Evolutionary conservation across 2,113 vertebrate species (phyloP).

Genomic region (Xenopus laevis): DNA sequence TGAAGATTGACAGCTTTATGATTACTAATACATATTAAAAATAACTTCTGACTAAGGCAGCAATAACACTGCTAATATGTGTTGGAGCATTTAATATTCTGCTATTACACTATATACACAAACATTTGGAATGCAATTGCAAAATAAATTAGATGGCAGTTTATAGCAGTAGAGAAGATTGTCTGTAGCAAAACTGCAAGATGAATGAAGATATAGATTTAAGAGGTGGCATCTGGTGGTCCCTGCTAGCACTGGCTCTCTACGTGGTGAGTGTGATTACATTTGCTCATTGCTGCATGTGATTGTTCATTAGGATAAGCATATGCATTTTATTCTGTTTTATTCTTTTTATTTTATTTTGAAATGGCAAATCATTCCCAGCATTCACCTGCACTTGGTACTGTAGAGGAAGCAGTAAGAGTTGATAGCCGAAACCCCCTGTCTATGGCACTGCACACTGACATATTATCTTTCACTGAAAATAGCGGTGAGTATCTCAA

Average conservation of each 20-base stretch:
- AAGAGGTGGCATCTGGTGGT: slow-evolving; percentile 1
- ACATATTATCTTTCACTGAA: slow-evolving; percentile 19
- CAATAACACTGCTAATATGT: background rate
- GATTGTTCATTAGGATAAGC: background rate
- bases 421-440: background rate
- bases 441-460: background rate
- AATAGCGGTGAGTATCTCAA: slow-evolving; percentile 20
- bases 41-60: background rate
- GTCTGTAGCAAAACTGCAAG: background rate
- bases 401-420: background rate
- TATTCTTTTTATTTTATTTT: background rate
- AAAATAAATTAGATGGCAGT: background rate
- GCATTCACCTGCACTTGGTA: slow-evolving; percentile 23
- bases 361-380: background rate
- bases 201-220: slow-evolving; percentile 7
- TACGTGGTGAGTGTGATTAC: slow-evolving; percentile 14
- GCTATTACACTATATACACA: background rate
- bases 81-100: background rate
- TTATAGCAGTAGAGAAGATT: background rate
- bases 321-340: background rate
- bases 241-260: slow-evolving; percentile 20
- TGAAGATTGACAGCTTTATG: background rate
- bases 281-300: background rate
- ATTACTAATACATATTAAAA: background rate
- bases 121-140: slow-evolving; percentile 6